Conservation (phyloP, 2,888 invertebrate species). For the Parnassius orleans region DNA sequence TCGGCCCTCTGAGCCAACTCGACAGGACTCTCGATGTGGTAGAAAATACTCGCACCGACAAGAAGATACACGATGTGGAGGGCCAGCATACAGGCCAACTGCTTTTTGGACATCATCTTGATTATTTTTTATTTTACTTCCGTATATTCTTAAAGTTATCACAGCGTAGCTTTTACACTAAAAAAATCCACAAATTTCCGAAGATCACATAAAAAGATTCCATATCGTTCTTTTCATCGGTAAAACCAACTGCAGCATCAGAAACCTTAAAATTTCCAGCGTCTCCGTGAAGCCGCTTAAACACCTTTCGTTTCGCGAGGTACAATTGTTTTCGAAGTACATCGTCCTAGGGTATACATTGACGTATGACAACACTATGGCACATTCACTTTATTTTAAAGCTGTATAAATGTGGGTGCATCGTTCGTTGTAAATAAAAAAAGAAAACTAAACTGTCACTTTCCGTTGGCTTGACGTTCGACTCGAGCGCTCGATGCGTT, state of each 20-base stretch:
- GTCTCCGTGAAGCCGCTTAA: constrained; percentile 45
- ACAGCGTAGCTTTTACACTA: constrained; percentile 38
- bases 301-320: constrained; percentile 32
- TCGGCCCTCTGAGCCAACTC: constrained; percentile 83
- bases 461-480: constrained; percentile 66
- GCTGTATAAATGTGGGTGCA: constrained; percentile 14
- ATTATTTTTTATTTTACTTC: constrained; percentile 44
- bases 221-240: constrained; percentile 50
- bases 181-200: constrained; percentile 12
- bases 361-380: constrained; percentile 31
- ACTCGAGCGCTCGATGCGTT: constrained; percentile 58
- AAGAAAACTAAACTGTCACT: constrained; percentile 41
- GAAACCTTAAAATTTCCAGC: constrained; percentile 42
- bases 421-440: constrained; percentile 22
- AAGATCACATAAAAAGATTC: constrained; percentile 57
- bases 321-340: constrained; percentile 36
- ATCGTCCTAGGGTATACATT: constrained; percentile 47
- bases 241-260: constrained; percentile 42
- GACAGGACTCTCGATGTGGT: constrained; percentile 88
- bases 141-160: constrained; percentile 26
- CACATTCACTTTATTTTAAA: constrained; percentile 24
- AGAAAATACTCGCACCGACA: constrained; percentile 92
- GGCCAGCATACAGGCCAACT: constrained; percentile 87
- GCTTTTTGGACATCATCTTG: constrained; percentile 90
- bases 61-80: constrained; percentile 88